phyloP scores from a whole-genome alignment of 2,888 invertebrate species.

The Rotaria socialis region DNA sequence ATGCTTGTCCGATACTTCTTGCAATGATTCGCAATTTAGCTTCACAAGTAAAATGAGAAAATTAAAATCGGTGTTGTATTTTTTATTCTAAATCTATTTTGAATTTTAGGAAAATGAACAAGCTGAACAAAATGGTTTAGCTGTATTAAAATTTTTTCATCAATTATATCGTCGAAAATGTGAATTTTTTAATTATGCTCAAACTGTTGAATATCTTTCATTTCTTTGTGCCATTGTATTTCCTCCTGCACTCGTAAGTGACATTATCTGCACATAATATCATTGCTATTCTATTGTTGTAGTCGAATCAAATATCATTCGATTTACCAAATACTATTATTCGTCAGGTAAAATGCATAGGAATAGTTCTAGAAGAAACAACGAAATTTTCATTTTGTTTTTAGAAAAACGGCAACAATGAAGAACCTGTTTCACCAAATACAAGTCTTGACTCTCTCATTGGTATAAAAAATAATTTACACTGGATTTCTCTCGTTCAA shows the following conservation, averaged over 20 bases:
- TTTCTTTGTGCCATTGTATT: not conserved
- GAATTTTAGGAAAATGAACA: not conserved
- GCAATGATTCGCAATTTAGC: not conserved
- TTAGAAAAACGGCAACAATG: not conserved
- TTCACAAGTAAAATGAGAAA: not conserved
- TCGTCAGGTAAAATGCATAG: not conserved
- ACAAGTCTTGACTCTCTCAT: not conserved
- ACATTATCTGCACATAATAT: too few relatives aligned
- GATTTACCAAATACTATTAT: not conserved
- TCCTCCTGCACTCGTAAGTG: not conserved
- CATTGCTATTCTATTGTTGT: not conserved
- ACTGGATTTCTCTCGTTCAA: not conserved
- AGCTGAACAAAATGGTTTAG: slow-evolving; percentile 18
- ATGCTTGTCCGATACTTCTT: slow-evolving; percentile 23
- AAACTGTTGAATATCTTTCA: slow-evolving; percentile 30
- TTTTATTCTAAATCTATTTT: not conserved
- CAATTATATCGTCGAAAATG: slow-evolving; percentile 28
- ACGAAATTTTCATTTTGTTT: not conserved
- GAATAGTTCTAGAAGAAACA: not conserved
- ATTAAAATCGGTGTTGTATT: too few relatives aligned
- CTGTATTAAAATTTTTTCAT: slow-evolving; percentile 11
- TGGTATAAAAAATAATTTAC: not conserved
- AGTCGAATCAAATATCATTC: not conserved
- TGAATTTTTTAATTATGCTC: slow-evolving; percentile 12
- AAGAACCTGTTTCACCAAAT: not conserved